Conservation (phyloP, 2,888 invertebrate species). For the Pristionchus maxplancki region DNA sequence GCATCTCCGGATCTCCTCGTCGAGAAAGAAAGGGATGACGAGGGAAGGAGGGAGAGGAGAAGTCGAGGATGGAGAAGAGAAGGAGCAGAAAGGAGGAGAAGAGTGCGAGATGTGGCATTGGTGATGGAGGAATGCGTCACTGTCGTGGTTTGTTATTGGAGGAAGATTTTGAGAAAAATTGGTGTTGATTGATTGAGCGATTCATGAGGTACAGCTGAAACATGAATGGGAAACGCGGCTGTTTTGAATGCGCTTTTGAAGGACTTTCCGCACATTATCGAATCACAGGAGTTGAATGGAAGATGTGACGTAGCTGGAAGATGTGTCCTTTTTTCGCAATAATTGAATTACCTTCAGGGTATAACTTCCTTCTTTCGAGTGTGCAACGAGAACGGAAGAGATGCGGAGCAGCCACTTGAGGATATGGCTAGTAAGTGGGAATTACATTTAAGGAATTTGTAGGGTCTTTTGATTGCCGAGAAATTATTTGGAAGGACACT, state of each 20-base stretch:
- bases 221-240: neutral
- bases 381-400: slow-evolving; percentile 25
- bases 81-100: neutral
- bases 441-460: neutral
- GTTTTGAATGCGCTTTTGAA: too few relatives aligned
- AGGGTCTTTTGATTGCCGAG: too few relatives aligned
- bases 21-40: neutral
- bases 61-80: neutral
- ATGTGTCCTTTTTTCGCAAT: neutral
- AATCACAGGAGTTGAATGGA: too few relatives aligned
- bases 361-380: neutral
- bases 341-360: neutral
- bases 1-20: neutral
- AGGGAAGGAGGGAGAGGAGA: neutral
- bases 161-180: neutral
- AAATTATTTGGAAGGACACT: too few relatives aligned
- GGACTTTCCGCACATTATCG: too few relatives aligned
- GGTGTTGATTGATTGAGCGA: neutral
- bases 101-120: slow-evolving; percentile 18
- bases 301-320: neutral
- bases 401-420: neutral
- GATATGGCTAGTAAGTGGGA: slow-evolving; percentile 27
- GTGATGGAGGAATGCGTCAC: neutral
- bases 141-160: neutral
- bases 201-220: neutral